Percentiles rank a stretch among this genome's conserved stretches.
These are phyloP conservation scores for Limonius californicus DNA, from an alignment of 1,140 invertebrate genomes.

Conservation along the genomic window DNA sequence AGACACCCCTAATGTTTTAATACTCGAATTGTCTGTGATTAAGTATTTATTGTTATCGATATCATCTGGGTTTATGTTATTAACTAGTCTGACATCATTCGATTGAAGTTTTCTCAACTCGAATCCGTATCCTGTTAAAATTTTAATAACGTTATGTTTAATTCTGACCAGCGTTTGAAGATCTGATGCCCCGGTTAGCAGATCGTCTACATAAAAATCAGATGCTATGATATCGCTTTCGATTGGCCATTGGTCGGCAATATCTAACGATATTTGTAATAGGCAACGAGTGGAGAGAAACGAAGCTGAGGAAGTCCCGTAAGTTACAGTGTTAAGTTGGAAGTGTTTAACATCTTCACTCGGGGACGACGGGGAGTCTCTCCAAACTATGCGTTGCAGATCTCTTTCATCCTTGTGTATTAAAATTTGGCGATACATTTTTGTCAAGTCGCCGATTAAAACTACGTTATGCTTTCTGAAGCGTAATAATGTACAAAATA, in stretches of 20 bases:
- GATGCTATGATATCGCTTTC: not conserved
- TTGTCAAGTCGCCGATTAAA: slow-evolving; percentile 23
- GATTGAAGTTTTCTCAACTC: not conserved
- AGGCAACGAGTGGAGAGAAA: slow-evolving; percentile 1
- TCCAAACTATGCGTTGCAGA: not conserved
- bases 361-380: not conserved
- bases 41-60: not conserved
- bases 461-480: slow-evolving; percentile 40
- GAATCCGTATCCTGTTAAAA: not conserved
- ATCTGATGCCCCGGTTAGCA: not conserved
- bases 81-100: not conserved
- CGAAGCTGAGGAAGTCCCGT: slow-evolving; percentile 3
- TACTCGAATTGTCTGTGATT: not conserved
- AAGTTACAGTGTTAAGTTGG: slow-evolving; percentile 1
- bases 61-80: not conserved
- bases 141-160: not conserved
- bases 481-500: slow-evolving; percentile 40
- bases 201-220: slow-evolving; percentile 16
- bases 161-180: not conserved
- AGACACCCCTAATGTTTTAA: not conserved
- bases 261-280: not conserved
- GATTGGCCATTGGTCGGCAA: not conserved
- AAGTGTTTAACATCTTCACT: not conserved
- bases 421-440: slow-evolving; percentile 39
- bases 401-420: not conserved